Evolutionary conservation across 2,888 invertebrate genomes (phyloP), one percentile per base, ranked within the genome.

Genomic region (Megastigmus dorsalis): DNA sequence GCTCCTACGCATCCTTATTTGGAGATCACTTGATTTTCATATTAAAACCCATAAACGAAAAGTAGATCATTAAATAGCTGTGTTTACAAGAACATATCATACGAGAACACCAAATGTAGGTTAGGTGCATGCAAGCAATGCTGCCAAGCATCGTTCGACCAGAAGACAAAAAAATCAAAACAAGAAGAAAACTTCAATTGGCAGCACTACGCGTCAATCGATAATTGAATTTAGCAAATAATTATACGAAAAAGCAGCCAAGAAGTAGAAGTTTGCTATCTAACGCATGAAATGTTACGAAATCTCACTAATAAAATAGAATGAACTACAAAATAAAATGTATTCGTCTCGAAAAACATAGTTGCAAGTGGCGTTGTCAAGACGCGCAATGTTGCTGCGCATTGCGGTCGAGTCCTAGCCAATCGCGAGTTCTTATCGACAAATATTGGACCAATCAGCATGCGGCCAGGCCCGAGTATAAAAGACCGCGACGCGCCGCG

Each of bases 341-440:
- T 7, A 23, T 18, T 23, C 1, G 4, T 3, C 1, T 30, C 48
- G 20, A 10, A 33, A 62, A 60, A 48, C 36, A 1, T 1, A 18
- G 3, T n/a, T 4, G 26, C 45, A 67, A 18, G 15, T 23, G 3
- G 9, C 48, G 68, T 62, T 18, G 60, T 45, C 65, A 65, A 28
- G 52, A 41, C 45, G 62, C 75, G 50, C 55, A 63, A 26, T 30
- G n/a, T 15, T 6, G 4, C 30, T 30, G 71, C 74, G 68, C 74
- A 77, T 74, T 77, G 74, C 71, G 59, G 71, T 77, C 68, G 67
- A 3, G 6, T 2, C 1, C 2, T 9, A 3, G 2, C 74, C 74
- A 77, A 77, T 71, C 45, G 18, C 1, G 20, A 0, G 15, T 10
- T 1, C 2, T 0, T 26, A 18, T 36, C 23, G 23, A 66, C 59